A percentile compares a stretch with the other conserved stretches of the same genome.
phyloP scores from a whole-genome alignment of 2,113 vertebrate genomes.

The Odocoileus hemionus region DNA sequence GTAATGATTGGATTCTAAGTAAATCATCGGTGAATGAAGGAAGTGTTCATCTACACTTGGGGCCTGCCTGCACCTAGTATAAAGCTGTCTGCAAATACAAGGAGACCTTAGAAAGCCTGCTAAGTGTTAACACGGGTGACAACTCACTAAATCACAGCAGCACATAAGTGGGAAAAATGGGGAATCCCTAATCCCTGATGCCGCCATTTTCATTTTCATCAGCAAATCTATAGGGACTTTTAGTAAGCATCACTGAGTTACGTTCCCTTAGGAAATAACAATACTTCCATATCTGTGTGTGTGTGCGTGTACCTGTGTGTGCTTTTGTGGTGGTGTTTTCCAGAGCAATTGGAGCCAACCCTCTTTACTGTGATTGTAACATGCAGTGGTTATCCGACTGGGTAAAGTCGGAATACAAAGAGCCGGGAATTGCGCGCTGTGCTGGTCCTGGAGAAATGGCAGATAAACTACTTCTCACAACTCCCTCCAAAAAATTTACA shows the following conservation, averaged over 20 bases:
- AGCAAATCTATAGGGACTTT: neutral
- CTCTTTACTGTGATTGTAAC: constrained; percentile 96
- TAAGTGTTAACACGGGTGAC: neutral
- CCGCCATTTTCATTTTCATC: neutral
- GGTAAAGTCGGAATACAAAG: constrained; percentile 99
- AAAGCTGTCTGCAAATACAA: neutral
- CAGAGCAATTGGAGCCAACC: constrained; percentile 98
- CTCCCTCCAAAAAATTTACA: constrained; percentile 97
- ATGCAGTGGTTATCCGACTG: constrained; percentile 99
- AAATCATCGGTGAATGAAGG: neutral
- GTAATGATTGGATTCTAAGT: neutral
- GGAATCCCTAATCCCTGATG: neutral
- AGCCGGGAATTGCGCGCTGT: constrained; percentile 97
- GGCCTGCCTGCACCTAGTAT: neutral
- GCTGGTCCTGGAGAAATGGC: constrained; percentile 96
- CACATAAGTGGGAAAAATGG: neutral
- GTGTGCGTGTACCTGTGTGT: constrained; percentile 12
- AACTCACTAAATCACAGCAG: neutral
- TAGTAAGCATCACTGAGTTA: neutral
- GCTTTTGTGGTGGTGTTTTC: constrained; percentile 53
- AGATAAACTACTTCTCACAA: constrained; percentile 97
- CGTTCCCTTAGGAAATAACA: constrained; percentile 38
- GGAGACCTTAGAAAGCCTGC: neutral
- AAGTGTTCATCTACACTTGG: neutral
- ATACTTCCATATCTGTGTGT: constrained; percentile 9